Conservation (phyloP, 2,888 invertebrate species). For the Galeruca laticollis region DNA sequence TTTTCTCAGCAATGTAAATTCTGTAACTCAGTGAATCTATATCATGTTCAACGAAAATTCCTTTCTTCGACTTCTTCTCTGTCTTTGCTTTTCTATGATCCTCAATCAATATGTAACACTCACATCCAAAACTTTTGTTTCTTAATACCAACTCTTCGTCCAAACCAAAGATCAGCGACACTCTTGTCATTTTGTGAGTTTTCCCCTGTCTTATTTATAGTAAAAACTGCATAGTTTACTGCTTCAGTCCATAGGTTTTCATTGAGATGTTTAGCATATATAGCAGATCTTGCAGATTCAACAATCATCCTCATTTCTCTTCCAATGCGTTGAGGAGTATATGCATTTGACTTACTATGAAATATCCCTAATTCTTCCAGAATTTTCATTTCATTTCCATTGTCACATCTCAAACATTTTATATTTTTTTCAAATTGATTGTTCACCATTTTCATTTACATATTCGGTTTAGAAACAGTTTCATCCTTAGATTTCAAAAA, state of each 20-base stretch:
- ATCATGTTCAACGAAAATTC: constrained; percentile 46
- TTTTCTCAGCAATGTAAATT: constrained; percentile 38
- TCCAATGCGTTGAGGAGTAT: constrained; percentile 57
- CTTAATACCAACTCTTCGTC: constrained; percentile 37
- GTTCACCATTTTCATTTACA: constrained; percentile 51
- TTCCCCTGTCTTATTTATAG: constrained; percentile 50
- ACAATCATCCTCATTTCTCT: constrained; percentile 58
- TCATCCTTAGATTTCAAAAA: constrained; percentile 54
- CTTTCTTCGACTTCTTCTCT: constrained; percentile 39
- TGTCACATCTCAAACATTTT: constrained; percentile 53
- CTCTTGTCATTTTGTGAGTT: constrained; percentile 43
- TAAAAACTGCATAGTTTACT: constrained; percentile 50
- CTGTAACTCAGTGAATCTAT: constrained; percentile 42
- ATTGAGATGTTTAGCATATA: constrained; percentile 43
- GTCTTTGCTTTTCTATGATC: constrained; percentile 42
- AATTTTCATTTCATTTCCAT: constrained; percentile 54
- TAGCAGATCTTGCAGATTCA: constrained; percentile 53
- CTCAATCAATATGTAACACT: constrained; percentile 42
- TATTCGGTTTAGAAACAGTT: constrained; percentile 45
- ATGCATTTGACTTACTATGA: constrained; percentile 49
- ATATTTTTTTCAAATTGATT: constrained; percentile 54
- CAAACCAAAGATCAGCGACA: constrained; percentile 49
- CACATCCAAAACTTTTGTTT: constrained; percentile 45
- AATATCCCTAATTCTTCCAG: constrained; percentile 53
- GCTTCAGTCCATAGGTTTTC: constrained; percentile 50